Evolutionary conservation across 2,797 vertebrate genomes (phyloP), one percentile per base, ranked within the genome.

Genomic region (Propithecus deckenii): DNA sequence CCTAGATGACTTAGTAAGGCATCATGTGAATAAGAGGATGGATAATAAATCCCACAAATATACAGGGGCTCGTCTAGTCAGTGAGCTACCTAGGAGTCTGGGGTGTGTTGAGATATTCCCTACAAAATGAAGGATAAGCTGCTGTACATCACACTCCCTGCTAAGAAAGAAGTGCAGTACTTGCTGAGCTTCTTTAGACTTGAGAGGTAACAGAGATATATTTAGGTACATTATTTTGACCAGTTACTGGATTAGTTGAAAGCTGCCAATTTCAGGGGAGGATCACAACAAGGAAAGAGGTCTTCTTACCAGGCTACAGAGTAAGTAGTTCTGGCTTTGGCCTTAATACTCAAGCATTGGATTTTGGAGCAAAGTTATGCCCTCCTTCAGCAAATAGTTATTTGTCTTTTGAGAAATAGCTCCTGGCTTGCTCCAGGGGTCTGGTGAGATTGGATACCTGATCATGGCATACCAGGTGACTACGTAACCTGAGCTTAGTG

Each of bases 241-340:
- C 46, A 78, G 7, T 83, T 63, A 76, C 69, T 52, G 41, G 48
- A 6, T 72, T 57, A 52, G 20, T 86, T 87, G 61, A 90, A 95
- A 89, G 69, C 48, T 89, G n/a, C 65, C 75, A 59, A 38, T 81
- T 76, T 94, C 55, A 74, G 7, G 41, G 23, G 13, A 10, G 48
- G 3, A 35, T 52, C 13, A 7, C 61, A 55, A 61, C 5, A 18
- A 86, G 17, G 59, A 86, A 48, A 69, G 84, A 72, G 30, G 0
- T 90, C 79, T 85, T 89, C 69, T 57, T 59, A 35, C 61, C 25
- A 43, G 55, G 41, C 38, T 69, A 6, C 28, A 71, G 65, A 71
- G 6, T 85, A 63, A 95, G 65, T 94, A 81, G 17, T 89, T 89
- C 61, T 85, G 43, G 32, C 83, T 96, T 94, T 94, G n/a, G n/a